Base-by-base conservation (phyloP, 2,797 vertebrate genomes). In the Hemitrygon akajei region DNA sequence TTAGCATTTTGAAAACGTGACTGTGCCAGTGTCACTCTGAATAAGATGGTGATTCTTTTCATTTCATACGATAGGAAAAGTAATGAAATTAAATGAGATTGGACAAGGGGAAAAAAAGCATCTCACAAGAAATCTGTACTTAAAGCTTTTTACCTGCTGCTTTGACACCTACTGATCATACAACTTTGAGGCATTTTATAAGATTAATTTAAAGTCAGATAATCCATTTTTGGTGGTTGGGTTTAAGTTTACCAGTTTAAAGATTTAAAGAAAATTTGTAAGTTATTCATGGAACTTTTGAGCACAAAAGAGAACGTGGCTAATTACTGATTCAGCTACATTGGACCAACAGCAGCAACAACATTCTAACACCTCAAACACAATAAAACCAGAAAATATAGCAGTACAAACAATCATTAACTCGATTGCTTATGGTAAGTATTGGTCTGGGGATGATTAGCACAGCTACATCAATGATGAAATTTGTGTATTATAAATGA, bases 401-500 rank as follows among this genome's bases (percentile, higher is more conserved):
- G 30, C 30, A 5, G 18, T 10, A 30, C 6, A 34, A 7, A 20
- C 30, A 34, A 2, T 22, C 69, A n/a, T 18, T 25, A 16, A 37
- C 7, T 79, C 18, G 18, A 63, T 37, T 69, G n/a, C n/a, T 22
- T 34, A 89, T 9, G n/a, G 14, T 63, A 7, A 18, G 18, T 89
- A n/a, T 20, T 89, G 86, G 60, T 66, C 37, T 89, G 60, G 27
- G 66, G 86, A 37, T 89, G n/a, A 66, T 89, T 89, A n/a, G 0
- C 30, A 66, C 7, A n/a, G 9, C 86, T 69, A 89, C 63, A 89
- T 89, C n/a, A 89, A 66, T 34, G 60, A 63, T 89, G n/a, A 89
- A 89, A 89, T 66, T 20, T 69, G 34, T 89, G 86, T 34, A 66
- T 25, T 66, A 89, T 89, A 69, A 89, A 89, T 89, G n/a, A 37